Evolutionary conservation across 2,113 vertebrate species (phyloP).

Genomic region (Campylomormyrus numenius): DNA sequence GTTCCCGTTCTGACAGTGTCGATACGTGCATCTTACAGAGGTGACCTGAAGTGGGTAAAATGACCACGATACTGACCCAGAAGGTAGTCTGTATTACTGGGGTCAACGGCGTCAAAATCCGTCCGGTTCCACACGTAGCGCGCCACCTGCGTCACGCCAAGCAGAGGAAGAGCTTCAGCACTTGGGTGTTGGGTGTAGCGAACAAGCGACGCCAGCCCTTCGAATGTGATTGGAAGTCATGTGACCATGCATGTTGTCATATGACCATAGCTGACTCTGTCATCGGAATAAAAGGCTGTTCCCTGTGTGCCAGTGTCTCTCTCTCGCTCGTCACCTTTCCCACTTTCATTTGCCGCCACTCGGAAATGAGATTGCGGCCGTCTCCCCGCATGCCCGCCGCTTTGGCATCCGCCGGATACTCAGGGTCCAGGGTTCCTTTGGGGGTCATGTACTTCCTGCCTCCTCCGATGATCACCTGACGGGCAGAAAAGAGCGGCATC

Average conservation of each 20-base stretch:
- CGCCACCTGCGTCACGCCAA: constrained; percentile 45
- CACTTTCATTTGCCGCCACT: constrained; percentile 56
- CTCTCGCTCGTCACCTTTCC: constrained; percentile 48
- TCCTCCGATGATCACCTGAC: constrained; percentile 64
- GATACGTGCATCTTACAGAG: neutral
- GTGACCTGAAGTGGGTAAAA: neutral
- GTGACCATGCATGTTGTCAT: neutral
- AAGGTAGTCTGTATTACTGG: constrained; percentile 61
- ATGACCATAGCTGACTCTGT: neutral
- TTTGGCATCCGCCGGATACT: constrained; percentile 50
- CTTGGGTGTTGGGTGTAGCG: neutral
- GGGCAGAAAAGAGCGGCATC: neutral
- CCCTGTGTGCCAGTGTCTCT: too few relatives aligned
- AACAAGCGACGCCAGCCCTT: neutral
- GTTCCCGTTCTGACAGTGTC: neutral
- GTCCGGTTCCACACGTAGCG: constrained; percentile 62
- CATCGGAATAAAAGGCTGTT: neutral
- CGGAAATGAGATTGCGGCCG: constrained; percentile 51
- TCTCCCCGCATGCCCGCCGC: constrained; percentile 51
- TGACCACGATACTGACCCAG: constrained; percentile 48
- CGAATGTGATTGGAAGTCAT: neutral
- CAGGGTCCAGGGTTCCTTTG: constrained; percentile 54
- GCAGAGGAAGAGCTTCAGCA: neutral
- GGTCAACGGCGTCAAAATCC: constrained; percentile 55
- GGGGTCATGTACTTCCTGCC: constrained; percentile 69